Conservation (phyloP, 2,888 invertebrate genomes). For the Polydrusus pterygomalis region DNA sequence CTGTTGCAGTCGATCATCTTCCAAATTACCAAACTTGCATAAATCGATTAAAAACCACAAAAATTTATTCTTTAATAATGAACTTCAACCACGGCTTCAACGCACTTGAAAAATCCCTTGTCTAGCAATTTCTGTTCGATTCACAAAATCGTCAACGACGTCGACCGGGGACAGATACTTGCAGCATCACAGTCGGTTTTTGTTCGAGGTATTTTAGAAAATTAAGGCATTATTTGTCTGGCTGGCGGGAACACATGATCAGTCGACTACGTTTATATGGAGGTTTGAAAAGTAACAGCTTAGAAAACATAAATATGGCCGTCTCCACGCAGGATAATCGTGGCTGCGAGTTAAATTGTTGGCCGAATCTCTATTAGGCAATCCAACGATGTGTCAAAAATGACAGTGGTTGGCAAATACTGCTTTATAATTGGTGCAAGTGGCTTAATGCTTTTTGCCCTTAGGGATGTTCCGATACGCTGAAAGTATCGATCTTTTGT, state of each 20-base stretch:
- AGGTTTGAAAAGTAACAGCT: not conserved
- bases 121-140: slow-evolving; percentile 18
- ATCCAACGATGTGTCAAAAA: too few relatives aligned
- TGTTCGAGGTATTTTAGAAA: not conserved
- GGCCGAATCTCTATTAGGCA: too few relatives aligned
- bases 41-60: slow-evolving; percentile 13
- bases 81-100: not conserved
- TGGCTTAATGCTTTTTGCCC: too few relatives aligned
- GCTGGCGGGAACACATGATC: slow-evolving; percentile 51
- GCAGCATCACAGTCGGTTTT: slow-evolving; percentile 21
- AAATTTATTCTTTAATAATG: slow-evolving; percentile 7
- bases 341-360: not conserved
- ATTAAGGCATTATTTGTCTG: slow-evolving; percentile 31
- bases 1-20: slow-evolving; percentile 60
- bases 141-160: slow-evolving; percentile 28
- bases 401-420: too few relatives aligned
- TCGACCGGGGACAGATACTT: slow-evolving; percentile 22
- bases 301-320: not conserved
- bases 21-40: slow-evolving; percentile 3
- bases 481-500: too few relatives aligned
- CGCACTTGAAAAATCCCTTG: slow-evolving; percentile 3
- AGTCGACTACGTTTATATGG: slow-evolving; percentile 7
- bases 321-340: not conserved
- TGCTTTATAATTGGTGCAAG: too few relatives aligned
- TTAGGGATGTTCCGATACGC: too few relatives aligned